phyloP scores from a whole-genome alignment of 2,797 vertebrate species.

The Amblyraja radiata region DNA sequence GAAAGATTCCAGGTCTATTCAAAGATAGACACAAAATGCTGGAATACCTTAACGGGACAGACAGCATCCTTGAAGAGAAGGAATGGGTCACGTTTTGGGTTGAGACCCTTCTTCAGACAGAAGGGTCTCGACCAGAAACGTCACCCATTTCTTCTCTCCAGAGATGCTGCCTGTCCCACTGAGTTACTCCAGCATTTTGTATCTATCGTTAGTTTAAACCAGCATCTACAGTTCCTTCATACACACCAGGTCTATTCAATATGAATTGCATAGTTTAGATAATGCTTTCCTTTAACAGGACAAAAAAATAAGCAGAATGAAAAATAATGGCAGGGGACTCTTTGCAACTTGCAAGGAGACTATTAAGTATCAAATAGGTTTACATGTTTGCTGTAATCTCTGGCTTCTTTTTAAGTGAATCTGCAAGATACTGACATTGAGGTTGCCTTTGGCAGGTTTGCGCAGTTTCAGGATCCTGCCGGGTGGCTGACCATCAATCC shows the following conservation, averaged over 20 bases:
- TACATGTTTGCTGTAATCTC: neutral
- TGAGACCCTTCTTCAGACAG: too few species aligned
- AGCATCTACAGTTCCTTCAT: too few species aligned
- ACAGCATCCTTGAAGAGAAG: too few species aligned
- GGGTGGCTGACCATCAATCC: constrained; percentile 88
- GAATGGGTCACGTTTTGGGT: too few species aligned
- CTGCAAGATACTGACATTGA: constrained; percentile 4
- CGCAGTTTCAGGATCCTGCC: constrained; percentile 79
- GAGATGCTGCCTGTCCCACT: too few species aligned
- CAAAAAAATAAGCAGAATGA: neutral
- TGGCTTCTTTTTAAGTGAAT: neutral
- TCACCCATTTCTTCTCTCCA: too few species aligned
- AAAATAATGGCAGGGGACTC: neutral
- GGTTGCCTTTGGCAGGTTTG: constrained; percentile 62
- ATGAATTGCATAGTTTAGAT: constrained; percentile 1
- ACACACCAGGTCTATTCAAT: neutral
- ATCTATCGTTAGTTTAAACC: too few species aligned
- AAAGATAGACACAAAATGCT: too few species aligned
- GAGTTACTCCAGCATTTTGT: too few species aligned
- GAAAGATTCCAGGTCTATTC: neutral
- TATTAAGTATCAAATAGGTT: neutral
- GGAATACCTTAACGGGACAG: too few species aligned
- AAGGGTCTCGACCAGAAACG: too few species aligned
- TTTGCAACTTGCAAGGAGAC: neutral
- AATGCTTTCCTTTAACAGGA: neutral